Evolutionary conservation across 2,888 invertebrate genomes (phyloP), one percentile per base, ranked within the genome.

Genomic region (Chymomyza caudatula): DNA sequence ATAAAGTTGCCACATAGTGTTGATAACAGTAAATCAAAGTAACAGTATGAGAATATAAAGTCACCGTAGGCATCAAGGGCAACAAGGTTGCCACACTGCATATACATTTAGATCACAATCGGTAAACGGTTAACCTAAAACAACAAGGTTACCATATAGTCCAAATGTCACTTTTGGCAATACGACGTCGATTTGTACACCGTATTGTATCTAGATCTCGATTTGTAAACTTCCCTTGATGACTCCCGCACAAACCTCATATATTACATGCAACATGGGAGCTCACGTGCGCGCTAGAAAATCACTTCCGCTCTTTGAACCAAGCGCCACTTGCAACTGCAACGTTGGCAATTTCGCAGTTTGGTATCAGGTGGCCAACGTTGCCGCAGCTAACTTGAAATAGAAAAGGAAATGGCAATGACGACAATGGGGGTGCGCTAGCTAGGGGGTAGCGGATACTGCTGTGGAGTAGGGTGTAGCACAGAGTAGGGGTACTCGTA

Each of bases 251-350:
- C 11, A 13, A 37, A 37, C 29, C 11, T 37, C 11, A 37, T 11
- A 52, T 52, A 52, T 52, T 52, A 3, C 52, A 23, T 52, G 29
- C 29, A 37, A 37, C 20, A 20, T 51, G 51, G 22, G 4, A 20
- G 20, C 13, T 69, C 60, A 77, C 70, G 69, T 71, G 56, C 69
- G 20, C 65, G 60, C 69, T 67, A 68, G 74, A 69, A 79, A 83
- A 83, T 84, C 82, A 83, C 81, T 83, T 83, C 84, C 82, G 82
- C 76, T 76, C 75, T 73, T 67, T 53, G 23, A 25, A 53, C 25
- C 20, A 15, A 20, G 53, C 25, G 53, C 53, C n/a, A 6, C 13
- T 23, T 53, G 67, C 68, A 80, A 73, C 78, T 79, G 79, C 80
- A 82, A 67, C 73, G 71, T 75, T 82, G 77, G 79, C 80, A 80